Evolutionary conservation across 2,888 invertebrate species (phyloP).

Genomic region (Bhutanitis thaidina): DNA sequence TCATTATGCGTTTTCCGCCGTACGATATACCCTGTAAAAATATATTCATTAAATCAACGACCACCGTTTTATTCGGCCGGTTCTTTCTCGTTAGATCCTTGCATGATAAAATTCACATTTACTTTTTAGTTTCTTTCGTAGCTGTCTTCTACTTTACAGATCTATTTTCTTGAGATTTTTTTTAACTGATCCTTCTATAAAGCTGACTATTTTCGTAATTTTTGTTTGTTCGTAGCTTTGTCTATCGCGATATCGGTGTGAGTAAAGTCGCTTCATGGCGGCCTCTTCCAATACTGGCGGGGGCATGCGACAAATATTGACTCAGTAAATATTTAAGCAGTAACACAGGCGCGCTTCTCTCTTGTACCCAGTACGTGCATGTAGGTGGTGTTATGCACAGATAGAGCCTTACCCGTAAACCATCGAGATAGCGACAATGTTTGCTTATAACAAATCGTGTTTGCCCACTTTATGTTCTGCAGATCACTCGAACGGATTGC

Average conservation of each 20-base stretch:
- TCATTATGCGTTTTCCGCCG: slow-evolving; percentile 76
- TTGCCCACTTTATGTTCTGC: slow-evolving; percentile 62
- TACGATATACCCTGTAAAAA: slow-evolving; percentile 65
- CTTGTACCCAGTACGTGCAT: slow-evolving; percentile 49
- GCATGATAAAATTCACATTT: slow-evolving; percentile 38
- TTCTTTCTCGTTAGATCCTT: slow-evolving; percentile 42
- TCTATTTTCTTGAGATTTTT: neutral
- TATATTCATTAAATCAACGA: slow-evolving; percentile 72
- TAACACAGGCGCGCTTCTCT: slow-evolving; percentile 59
- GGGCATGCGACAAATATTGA: slow-evolving; percentile 69
- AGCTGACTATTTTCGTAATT: neutral
- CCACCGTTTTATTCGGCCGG: slow-evolving; percentile 42
- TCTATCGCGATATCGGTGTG: slow-evolving; percentile 32
- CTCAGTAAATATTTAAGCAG: slow-evolving; percentile 64
- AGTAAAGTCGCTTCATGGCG: slow-evolving; percentile 37
- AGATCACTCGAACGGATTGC: slow-evolving; percentile 49
- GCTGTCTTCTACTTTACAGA: neutral
- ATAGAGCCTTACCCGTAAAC: slow-evolving; percentile 50
- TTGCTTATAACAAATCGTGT: slow-evolving; percentile 69
- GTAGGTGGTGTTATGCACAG: slow-evolving; percentile 49
- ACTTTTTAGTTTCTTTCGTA: slow-evolving; percentile 23
- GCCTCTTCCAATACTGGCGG: slow-evolving; percentile 53
- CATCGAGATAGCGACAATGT: slow-evolving; percentile 60
- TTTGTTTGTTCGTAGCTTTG: slow-evolving; percentile 25
- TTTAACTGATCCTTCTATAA: neutral